Base-by-base conservation (phyloP, 2,113 vertebrate genomes). In the Orientallactaga bullata region DNA sequence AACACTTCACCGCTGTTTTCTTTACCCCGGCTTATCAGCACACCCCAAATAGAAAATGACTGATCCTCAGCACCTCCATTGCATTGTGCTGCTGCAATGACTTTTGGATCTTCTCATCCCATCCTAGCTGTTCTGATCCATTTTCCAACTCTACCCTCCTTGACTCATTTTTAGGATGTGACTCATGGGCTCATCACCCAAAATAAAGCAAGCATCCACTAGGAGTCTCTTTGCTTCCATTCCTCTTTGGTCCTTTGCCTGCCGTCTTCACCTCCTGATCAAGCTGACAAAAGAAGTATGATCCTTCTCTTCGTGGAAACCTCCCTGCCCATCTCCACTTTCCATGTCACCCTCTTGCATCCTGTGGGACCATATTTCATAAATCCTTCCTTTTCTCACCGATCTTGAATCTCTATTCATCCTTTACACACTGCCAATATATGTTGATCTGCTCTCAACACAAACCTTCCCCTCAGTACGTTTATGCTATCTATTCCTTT, bases 171-270 rank as follows among this genome's bases (percentile, higher is more conserved):
- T 74, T 65, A 74, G 86, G 63, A 15, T 47, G 20, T 85, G 83
- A 73, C 35, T 94, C 76, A 58, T 68, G 60, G 24, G 35, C 42
- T 89, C 55, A 32, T 42, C 32, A 86, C 71, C 42, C 61, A 60
- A 37, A 88, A 72, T 24, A 21, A 81, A 12, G 30, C 85, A 74
- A 7, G 37, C 65, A 72, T 84, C 85, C 47, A 80, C 28, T 83
- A 84, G 21, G n/a, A 80, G 26, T 17, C 20, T 37, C 24, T 90
- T 89, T 8, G 35, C 1, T 69, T 94, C 61, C 32, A 4, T 74
- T 93, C 37, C 37, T 92, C 60, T 71, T 73, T 60, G 15, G 69
- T 78, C 60, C 86, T 65, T 93, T 30, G 58, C 82, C 42, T 73
- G 68, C 26, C 35, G 8, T 79, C 84, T 91, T n/a, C 16, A 35